phyloP scores from a whole-genome alignment of 1,140 invertebrate genomes.

The Drosophila tani region DNA sequence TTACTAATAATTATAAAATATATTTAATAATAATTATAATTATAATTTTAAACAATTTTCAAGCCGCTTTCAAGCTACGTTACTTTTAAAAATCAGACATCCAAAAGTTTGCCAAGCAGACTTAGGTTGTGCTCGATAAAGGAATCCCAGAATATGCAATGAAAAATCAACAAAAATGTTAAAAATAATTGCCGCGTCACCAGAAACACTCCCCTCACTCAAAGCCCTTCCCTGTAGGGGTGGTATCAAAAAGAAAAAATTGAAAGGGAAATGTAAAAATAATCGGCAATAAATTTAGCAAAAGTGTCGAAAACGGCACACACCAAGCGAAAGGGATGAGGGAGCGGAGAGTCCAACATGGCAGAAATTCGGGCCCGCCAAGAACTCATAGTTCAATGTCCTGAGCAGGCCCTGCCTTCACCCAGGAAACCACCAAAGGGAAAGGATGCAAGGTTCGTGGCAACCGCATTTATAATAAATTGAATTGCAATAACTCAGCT shows the following conservation, averaged over 20 bases:
- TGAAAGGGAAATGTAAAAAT: constrained; percentile 81
- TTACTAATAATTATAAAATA: not conserved
- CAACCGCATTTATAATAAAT: constrained; percentile 84
- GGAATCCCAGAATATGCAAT: constrained; percentile 59
- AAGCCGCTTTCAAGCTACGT: not conserved
- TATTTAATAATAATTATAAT: not conserved
- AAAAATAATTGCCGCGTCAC: constrained; percentile 73
- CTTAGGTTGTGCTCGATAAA: not conserved
- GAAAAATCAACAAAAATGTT: constrained; percentile 74
- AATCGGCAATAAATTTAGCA: constrained; percentile 83
- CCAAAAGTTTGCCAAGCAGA: not conserved
- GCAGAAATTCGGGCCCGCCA: constrained; percentile 74
- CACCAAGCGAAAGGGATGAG: constrained; percentile 18
- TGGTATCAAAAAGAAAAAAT: constrained; percentile 38
- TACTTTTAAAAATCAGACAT: not conserved
- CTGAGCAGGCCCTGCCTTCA: constrained; percentile 60
- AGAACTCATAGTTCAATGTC: constrained; percentile 81
- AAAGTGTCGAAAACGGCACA: constrained; percentile 80
- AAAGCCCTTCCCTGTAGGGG: not conserved
- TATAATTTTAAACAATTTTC: not conserved
- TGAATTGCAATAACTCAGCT: constrained; percentile 84
- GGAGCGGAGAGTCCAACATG: constrained; percentile 20
- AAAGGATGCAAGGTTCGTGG: constrained; percentile 51
- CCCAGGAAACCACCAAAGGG: constrained; percentile 2
- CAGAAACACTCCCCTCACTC: constrained; percentile 31